These are phyloP conservation scores for Menidia menidia DNA, from an alignment of 2,797 vertebrate species.

Conservation along the genomic window DNA sequence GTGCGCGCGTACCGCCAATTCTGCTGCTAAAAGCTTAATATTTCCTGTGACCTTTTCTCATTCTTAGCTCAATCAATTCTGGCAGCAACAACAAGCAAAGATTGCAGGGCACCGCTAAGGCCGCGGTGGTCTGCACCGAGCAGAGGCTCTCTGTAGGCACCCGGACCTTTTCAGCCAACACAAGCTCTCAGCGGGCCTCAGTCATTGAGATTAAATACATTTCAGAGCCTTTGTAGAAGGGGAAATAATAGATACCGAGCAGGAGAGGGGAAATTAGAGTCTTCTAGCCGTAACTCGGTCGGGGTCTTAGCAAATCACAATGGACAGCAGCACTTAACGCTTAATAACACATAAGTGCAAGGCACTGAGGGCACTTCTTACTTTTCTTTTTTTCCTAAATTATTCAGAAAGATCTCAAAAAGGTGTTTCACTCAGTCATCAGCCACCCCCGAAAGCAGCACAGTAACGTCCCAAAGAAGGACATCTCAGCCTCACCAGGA, in stretches of 20 bases:
- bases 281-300: not conserved
- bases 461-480: not conserved
- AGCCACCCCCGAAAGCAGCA: not conserved
- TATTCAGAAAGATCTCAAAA: not conserved
- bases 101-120: slow-evolving; percentile 23
- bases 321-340: not conserved
- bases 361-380: not conserved
- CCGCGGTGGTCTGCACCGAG: slow-evolving; percentile 25
- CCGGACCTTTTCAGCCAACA: slow-evolving; percentile 51
- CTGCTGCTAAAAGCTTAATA: slow-evolving; percentile 44
- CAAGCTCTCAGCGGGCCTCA: slow-evolving; percentile 44
- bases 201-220: slow-evolving; percentile 51
- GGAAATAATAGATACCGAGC: slow-evolving; percentile 34
- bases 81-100: slow-evolving; percentile 47
- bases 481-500: too few relatives aligned
- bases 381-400: slow-evolving; percentile 7
- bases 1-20: slow-evolving; percentile 21
- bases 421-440: not conserved
- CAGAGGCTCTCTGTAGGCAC: slow-evolving; percentile 26
- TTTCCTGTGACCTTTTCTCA: slow-evolving; percentile 59
- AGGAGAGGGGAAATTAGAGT: slow-evolving; percentile 7
- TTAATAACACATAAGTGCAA: not conserved
- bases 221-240: slow-evolving; percentile 28
- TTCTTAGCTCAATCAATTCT: slow-evolving; percentile 63
- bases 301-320: slow-evolving; percentile 9